These are phyloP conservation scores for Cremastinae sp. DNA, from an alignment of 2,888 invertebrate species.

Conservation along the genomic window DNA sequence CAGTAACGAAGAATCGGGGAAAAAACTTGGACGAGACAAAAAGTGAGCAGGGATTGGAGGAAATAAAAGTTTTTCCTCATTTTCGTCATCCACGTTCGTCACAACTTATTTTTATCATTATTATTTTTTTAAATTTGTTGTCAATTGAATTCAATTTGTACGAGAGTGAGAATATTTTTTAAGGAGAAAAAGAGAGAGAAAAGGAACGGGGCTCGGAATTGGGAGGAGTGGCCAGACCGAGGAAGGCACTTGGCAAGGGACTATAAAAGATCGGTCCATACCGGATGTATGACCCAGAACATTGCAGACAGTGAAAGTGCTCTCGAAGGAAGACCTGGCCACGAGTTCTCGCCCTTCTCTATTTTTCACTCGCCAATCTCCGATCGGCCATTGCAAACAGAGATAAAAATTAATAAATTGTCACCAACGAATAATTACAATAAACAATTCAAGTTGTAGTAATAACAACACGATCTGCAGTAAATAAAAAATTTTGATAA, in stretches of 20 bases:
- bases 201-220: no score
- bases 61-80: no score
- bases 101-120: neutral
- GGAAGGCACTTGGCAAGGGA: conserved; percentile 61
- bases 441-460: neutral
- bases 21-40: no score
- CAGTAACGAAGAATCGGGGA: no score
- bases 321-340: conserved; percentile 61
- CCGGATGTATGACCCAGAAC: conserved; percentile 77
- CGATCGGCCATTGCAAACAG: neutral
- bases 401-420: neutral
- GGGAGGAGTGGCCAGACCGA: conserved; percentile 63
- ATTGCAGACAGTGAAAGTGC: conserved; percentile 77
- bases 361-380: conserved; percentile 3
- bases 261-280: conserved; percentile 76
- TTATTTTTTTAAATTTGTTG: conserved; percentile 2
- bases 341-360: neutral
- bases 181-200: neutral
- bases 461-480: no score
- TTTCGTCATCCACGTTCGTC: no score
- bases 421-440: neutral
- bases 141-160: neutral
- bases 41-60: no score
- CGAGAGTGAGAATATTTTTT: no score
- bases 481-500: no score